Evolutionary conservation across 1,140 invertebrate species (phyloP).

Genomic region (Mizuhopecten yessoensis): DNA sequence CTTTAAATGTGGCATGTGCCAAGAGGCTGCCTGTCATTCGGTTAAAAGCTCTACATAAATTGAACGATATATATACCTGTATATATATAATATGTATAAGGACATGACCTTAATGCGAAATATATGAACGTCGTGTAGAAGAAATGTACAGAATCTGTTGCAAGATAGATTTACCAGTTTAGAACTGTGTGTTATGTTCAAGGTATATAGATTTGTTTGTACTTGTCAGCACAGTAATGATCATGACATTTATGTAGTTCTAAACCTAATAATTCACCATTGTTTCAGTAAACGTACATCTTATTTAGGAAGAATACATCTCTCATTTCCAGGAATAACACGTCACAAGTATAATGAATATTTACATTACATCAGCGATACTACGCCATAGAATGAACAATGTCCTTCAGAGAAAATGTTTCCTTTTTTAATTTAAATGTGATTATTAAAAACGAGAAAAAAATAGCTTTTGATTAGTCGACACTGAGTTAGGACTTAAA

Average conservation of each 20-base stretch:
- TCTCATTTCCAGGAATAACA: background rate
- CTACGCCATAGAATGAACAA: background rate
- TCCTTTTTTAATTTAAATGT: background rate
- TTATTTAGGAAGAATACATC: background rate
- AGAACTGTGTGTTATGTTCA: background rate
- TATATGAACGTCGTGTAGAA: background rate
- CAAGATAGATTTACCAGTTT: no score
- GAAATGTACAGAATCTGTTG: background rate
- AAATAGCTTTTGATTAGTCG: background rate
- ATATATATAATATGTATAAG: background rate
- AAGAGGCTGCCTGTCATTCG: background rate
- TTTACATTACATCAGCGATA: background rate
- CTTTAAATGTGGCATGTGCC: background rate
- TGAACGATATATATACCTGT: conserved; percentile 4
- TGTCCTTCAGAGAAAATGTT: background rate
- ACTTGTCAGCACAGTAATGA: background rate
- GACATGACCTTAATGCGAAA: background rate
- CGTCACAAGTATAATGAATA: background rate
- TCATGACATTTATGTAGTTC: background rate
- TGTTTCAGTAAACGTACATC: background rate
- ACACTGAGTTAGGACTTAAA: background rate
- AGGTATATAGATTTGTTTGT: background rate
- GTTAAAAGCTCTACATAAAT: background rate
- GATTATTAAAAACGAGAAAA: background rate
- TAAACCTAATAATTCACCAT: background rate